Evolutionary conservation across 2,113 vertebrate species (phyloP).

Genomic region (Rhizomys pruinosus): DNA sequence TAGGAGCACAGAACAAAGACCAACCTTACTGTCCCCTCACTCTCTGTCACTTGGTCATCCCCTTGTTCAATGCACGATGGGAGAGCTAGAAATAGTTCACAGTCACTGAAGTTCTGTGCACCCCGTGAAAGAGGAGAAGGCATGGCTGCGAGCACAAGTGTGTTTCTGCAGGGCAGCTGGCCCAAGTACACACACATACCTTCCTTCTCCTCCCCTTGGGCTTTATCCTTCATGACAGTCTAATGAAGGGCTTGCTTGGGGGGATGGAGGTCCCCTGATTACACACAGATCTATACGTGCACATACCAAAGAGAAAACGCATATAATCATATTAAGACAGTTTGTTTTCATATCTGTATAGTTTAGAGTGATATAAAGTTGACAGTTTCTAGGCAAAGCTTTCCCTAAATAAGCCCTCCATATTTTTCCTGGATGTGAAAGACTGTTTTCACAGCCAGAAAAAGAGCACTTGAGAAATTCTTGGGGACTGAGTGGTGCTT

Average conservation of each 20-base stretch:
- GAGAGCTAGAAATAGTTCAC: neutral
- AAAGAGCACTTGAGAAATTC: slow-evolving; percentile 78
- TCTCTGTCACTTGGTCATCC: neutral
- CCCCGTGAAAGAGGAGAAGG: neutral
- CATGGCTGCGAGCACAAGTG: neutral
- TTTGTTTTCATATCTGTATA: slow-evolving; percentile 83
- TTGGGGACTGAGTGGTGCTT: slow-evolving; percentile 71
- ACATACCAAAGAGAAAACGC: slow-evolving; percentile 85
- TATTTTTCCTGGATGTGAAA: slow-evolving; percentile 87
- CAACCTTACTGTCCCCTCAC: neutral
- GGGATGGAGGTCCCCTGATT: slow-evolving; percentile 61
- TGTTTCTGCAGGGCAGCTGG: neutral
- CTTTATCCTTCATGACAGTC: slow-evolving; percentile 69
- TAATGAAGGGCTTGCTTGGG: slow-evolving; percentile 60
- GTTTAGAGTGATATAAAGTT: slow-evolving; percentile 84
- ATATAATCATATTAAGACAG: slow-evolving; percentile 82
- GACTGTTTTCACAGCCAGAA: slow-evolving; percentile 87
- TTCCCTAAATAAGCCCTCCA: slow-evolving; percentile 71
- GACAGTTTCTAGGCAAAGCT: slow-evolving; percentile 88
- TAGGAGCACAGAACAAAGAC: neutral
- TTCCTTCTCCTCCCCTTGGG: fast-evolving
- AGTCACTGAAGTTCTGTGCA: neutral
- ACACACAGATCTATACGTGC: slow-evolving; percentile 66
- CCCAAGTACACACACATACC: neutral
- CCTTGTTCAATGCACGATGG: neutral